These are phyloP conservation scores for Cheilosia urbana DNA, from an alignment of 2,888 invertebrate species.

Conservation along the genomic window DNA sequence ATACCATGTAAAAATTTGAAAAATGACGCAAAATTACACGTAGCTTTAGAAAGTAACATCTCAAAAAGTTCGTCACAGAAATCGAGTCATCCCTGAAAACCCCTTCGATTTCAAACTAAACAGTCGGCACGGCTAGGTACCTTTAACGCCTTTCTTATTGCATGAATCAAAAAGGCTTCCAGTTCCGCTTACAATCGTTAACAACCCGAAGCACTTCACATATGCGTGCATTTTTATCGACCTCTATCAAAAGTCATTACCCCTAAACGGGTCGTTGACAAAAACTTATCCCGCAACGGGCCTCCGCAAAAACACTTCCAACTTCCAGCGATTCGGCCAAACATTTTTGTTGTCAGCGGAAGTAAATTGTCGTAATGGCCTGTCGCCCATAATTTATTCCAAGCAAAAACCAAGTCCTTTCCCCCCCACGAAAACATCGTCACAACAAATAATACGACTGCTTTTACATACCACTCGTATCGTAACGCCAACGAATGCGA, in stretches of 20 bases:
- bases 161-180: too few species aligned
- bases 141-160: not conserved
- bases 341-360: not conserved
- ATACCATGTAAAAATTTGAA: too few species aligned
- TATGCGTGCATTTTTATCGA: too few species aligned
- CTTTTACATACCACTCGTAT: not conserved
- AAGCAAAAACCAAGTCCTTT: not conserved
- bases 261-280: too few species aligned
- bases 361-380: slow-evolving; percentile 2
- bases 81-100: too few species aligned
- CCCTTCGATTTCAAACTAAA: not conserved
- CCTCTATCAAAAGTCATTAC: too few species aligned
- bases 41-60: too few species aligned
- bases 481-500: not conserved
- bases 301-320: not conserved
- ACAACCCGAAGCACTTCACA: too few species aligned
- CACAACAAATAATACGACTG: slow-evolving; percentile 2
- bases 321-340: not conserved
- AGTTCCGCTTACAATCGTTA: not conserved
- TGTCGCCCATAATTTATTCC: slow-evolving; percentile 1
- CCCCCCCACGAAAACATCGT: not conserved
- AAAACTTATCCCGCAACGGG: not conserved
- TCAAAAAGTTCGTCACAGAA: too few species aligned
- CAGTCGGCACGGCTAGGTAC: not conserved
- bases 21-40: too few species aligned